phyloP scores from a whole-genome alignment of 1,140 invertebrate species.

The Musca domestica region DNA sequence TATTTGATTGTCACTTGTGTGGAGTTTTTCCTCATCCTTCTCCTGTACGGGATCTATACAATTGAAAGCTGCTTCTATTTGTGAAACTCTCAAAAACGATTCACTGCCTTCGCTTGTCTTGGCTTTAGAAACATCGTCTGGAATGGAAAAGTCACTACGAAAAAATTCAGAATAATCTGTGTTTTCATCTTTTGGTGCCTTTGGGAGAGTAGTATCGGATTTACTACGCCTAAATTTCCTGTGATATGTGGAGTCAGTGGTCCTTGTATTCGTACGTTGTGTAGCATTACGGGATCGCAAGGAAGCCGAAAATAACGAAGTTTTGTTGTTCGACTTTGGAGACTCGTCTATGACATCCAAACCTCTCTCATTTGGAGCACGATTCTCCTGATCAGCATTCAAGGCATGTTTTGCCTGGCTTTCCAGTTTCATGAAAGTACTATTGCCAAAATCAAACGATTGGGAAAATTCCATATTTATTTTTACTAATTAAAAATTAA shows the following conservation, averaged over 20 bases:
- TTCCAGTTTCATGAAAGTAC: slow-evolving; percentile 44
- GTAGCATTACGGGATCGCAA: not conserved
- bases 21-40: too few species aligned
- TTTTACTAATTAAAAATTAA: not conserved
- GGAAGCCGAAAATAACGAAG: not conserved
- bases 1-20: too few species aligned
- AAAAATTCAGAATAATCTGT: slow-evolving; percentile 39
- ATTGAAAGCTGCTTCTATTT: slow-evolving; percentile 29
- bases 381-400: slow-evolving; percentile 3
- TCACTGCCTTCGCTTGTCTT: not conserved
- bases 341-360: slow-evolving; percentile 35
- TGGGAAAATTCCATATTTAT: slow-evolving; percentile 45
- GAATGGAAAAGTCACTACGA: slow-evolving; percentile 37
- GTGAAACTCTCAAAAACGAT: slow-evolving; percentile 33
- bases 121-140: slow-evolving; percentile 20
- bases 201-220: slow-evolving; percentile 29
- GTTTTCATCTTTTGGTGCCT: not conserved
- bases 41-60: not conserved
- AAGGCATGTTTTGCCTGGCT: slow-evolving; percentile 28
- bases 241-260: not conserved
- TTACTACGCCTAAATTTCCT: slow-evolving; percentile 27
- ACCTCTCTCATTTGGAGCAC: not conserved
- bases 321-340: slow-evolving; percentile 25
- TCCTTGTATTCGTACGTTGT: not conserved
- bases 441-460: slow-evolving; percentile 46